Base-by-base conservation (phyloP, 2,888 invertebrate species). In the Alloscopus bannaensis region DNA sequence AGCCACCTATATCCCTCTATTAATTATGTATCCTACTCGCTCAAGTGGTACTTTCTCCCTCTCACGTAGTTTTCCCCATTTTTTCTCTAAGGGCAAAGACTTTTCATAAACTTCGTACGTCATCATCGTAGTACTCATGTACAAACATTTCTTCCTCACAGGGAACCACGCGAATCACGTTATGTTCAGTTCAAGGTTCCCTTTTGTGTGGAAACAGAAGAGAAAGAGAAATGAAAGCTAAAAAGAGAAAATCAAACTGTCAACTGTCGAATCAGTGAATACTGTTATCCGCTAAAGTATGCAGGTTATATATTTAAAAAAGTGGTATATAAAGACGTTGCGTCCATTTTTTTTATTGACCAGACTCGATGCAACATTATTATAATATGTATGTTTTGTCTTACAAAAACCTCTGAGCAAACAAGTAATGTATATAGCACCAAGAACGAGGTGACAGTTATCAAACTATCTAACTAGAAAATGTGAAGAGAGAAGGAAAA, bases 71-170 rank as follows among this genome's bases (percentile, higher is more conserved):
- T n/a, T n/a, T n/a, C n/a, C n/a, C n/a, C n/a, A 11, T 50, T 47
- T 77, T 70, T 70, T 40, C 66, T 62, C 70, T 50, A 78, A 65
- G 77, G 78, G 78, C 78, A 78, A 78, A 78, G 78, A 78, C 78
- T 78, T 70, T 55, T 70, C 62, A 71, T 69, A 68, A n/a, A n/a
- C 52, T 55, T 70, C 64, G 42, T 59, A 77, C 78, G 78, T 78
- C 78, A 78, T 45, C 18, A 16, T 18, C 3, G 60, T 65, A 69
- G 64, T 22, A 45, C 20, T 40, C 28, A 36, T 13, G 55, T n/a
- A 55, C 28, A 29, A 18, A 29, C 66, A 68, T 45, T 45, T n/a
- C 45, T 45, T 36, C 6, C 36, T 36, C 36, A 36, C 36, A 36
- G 40, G 13, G 13, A 40, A 40, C 40, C 8, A 40, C 40, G 8